Conservation (phyloP, 1,140 invertebrate genomes). For the Lithobius niger region DNA sequence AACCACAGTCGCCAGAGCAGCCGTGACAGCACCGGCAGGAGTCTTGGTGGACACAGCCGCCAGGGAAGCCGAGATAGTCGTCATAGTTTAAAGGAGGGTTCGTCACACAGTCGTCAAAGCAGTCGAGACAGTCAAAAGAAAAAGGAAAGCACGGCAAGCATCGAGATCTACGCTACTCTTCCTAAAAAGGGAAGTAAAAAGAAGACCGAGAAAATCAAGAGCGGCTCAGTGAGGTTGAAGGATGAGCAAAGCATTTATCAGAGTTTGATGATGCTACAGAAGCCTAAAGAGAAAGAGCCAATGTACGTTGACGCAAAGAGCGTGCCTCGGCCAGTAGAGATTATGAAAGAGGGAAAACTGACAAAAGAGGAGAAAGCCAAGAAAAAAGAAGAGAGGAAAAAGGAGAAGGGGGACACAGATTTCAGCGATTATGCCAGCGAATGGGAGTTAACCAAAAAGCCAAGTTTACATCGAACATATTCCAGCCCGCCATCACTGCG, state of each 20-base stretch:
- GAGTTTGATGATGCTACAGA: constrained; percentile 3
- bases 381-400: constrained; percentile 43
- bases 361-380: too few relatives aligned
- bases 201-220: constrained; percentile 11
- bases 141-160: constrained; percentile 51
- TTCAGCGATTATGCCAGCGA: constrained; percentile 22
- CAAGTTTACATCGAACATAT: constrained; percentile 16
- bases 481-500: constrained; percentile 14
- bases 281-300: background rate
- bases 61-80: constrained; percentile 49
- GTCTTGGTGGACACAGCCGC: constrained; percentile 26
- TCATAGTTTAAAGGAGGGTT: constrained; percentile 35
- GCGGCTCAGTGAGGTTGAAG: background rate
- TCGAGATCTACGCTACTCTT: constrained; percentile 79
- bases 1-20: constrained; percentile 42
- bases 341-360: background rate
- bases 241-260: constrained; percentile 1
- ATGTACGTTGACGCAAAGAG: background rate
- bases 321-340: background rate
- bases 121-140: constrained; percentile 48
- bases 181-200: constrained; percentile 51
- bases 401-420: constrained; percentile 19
- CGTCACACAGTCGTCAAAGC: constrained; percentile 40
- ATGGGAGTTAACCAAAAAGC: constrained; percentile 19
- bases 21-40: constrained; percentile 46